Evolutionary conservation across 2,113 vertebrate genomes (phyloP).

Genomic region (Potamarius usumacintae): DNA sequence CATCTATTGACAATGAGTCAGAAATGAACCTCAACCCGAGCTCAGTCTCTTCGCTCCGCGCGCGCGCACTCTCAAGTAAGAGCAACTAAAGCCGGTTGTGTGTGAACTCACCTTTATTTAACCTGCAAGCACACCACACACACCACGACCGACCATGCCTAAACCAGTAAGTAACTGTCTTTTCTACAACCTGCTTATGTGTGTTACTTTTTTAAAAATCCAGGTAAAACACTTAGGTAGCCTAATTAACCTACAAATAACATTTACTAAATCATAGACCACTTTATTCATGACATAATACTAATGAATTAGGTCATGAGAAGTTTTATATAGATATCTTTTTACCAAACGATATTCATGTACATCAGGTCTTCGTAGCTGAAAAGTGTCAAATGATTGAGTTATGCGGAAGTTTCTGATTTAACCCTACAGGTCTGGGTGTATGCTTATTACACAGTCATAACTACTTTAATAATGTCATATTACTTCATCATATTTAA

Average conservation of each 20-base stretch:
- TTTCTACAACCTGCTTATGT: not conserved
- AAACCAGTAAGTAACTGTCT: constrained; percentile 77
- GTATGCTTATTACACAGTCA: not conserved
- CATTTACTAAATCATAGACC: not conserved
- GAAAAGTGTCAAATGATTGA: constrained; percentile 15
- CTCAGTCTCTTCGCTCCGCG: constrained; percentile 18
- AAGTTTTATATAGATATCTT: not conserved
- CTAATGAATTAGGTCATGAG: too few relatives aligned
- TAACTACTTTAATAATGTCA: not conserved
- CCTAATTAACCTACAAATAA: not conserved
- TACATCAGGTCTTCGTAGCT: not conserved
- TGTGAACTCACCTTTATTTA: not conserved
- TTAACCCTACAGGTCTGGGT: not conserved
- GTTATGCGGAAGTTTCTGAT: constrained; percentile 40
- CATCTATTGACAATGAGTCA: constrained; percentile 58
- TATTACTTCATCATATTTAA: too few relatives aligned
- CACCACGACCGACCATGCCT: constrained; percentile 76
- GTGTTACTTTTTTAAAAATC: not conserved
- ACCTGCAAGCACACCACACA: constrained; percentile 4
- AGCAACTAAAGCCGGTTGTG: constrained; percentile 13
- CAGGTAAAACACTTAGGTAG: not conserved
- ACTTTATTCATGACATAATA: not conserved
- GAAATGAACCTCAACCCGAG: constrained; percentile 48
- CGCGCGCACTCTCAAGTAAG: constrained; percentile 19
- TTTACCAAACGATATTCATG: not conserved